Evolutionary conservation across 1,140 invertebrate species (phyloP).

Genomic region (Brachionus asplanchnoidis): DNA sequence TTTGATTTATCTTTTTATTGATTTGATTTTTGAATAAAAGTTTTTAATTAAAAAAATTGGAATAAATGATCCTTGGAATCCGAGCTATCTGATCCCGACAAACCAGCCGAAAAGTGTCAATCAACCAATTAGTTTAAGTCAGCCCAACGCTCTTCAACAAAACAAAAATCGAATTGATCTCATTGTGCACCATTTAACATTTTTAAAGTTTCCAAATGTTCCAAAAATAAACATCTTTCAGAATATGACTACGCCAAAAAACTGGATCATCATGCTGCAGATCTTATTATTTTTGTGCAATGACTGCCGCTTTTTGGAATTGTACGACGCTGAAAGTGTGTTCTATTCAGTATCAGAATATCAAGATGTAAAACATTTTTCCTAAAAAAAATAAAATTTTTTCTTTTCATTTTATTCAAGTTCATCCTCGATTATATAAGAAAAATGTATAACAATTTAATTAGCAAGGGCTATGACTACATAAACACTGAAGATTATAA

Average conservation of each 20-base stretch:
- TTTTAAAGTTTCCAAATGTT: neutral
- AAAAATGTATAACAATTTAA: neutral
- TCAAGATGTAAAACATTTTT: neutral
- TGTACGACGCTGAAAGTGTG: neutral
- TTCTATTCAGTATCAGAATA: neutral
- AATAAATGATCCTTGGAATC: conserved; percentile 23
- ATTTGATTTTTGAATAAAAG: neutral
- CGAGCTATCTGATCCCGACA: neutral
- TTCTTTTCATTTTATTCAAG: neutral
- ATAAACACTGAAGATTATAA: neutral
- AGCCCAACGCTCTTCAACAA: neutral
- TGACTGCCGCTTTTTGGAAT: neutral
- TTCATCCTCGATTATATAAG: neutral
- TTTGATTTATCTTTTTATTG: neutral
- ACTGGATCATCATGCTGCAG: conserved; percentile 26
- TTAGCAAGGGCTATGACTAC: neutral
- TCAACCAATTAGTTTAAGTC: neutral
- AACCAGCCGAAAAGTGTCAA: neutral
- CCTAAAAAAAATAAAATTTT: no score
- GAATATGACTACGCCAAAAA: conserved; percentile 33
- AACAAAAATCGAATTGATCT: conserved; percentile 28
- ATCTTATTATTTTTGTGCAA: conserved; percentile 31
- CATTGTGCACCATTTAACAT: conserved; percentile 27
- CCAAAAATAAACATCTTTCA: conserved; percentile 11
- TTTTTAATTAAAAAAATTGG: conserved; percentile 31